A percentile compares a stretch with the other conserved stretches of the same genome.
Conservation (phyloP, 1,140 invertebrate genomes). For the Orchesella cincta region DNA sequence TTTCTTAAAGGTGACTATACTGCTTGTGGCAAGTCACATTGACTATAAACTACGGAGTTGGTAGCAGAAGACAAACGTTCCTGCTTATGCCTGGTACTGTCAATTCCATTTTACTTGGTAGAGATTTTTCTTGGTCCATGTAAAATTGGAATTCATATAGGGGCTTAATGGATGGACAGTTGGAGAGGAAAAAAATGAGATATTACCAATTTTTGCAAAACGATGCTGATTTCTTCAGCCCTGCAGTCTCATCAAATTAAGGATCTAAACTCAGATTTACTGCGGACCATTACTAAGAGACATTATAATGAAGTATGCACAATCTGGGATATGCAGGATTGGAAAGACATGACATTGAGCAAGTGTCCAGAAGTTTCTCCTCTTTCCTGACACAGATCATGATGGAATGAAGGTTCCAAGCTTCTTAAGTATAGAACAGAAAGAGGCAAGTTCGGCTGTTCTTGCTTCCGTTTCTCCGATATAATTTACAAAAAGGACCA, state of each 20-base stretch:
- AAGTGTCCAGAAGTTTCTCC: no score
- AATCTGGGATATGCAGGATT: no score
- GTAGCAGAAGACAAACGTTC: not conserved
- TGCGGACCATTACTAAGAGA: no score
- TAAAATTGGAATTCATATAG: not conserved
- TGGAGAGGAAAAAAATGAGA: not conserved
- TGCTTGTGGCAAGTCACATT: not conserved
- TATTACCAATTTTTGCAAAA: conserved; percentile 6
- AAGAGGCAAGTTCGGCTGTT: not conserved
- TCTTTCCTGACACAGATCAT: not conserved
- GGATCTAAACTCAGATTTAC: no score
- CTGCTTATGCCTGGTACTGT: not conserved
- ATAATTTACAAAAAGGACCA: not conserved
- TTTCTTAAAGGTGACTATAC: not conserved
- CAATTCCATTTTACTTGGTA: not conserved
- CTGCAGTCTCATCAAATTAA: no score
- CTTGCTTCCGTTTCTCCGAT: not conserved
- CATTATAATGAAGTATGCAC: no score
- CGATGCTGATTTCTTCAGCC: not conserved
- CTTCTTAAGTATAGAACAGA: not conserved
- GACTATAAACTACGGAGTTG: no score
- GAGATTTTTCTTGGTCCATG: not conserved
- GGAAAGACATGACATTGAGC: no score
- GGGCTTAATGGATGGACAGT: not conserved
- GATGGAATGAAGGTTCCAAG: not conserved